Conservation (phyloP, 2,888 invertebrate genomes). For the Notocelia uddmanniana region DNA sequence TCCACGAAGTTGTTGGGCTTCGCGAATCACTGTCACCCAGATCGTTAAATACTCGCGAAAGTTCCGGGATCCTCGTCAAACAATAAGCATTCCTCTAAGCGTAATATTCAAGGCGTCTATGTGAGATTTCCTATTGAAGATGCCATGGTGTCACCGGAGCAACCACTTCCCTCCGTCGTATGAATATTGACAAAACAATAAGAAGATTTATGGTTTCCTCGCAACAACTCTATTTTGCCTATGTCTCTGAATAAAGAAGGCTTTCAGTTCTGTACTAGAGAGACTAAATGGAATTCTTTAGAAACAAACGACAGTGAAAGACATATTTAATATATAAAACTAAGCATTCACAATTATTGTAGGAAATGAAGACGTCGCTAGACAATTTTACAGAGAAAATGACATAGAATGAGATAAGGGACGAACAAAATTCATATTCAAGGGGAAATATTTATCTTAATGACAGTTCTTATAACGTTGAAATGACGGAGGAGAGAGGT, state of each 20-base stretch:
- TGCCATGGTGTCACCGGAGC: slow-evolving; percentile 55
- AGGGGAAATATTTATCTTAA: slow-evolving; percentile 55
- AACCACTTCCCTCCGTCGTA: slow-evolving; percentile 61
- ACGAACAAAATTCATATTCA: slow-evolving; percentile 51
- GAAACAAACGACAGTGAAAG: slow-evolving; percentile 32
- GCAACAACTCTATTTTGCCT: slow-evolving; percentile 43
- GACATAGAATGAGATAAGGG: slow-evolving; percentile 52
- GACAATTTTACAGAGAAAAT: slow-evolving; percentile 36
- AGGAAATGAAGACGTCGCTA: slow-evolving; percentile 21
- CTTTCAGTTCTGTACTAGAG: slow-evolving; percentile 7
- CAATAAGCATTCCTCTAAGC: slow-evolving; percentile 13
- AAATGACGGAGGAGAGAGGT: slow-evolving; percentile 63
- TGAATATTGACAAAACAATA: slow-evolving; percentile 65
- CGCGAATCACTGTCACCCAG: slow-evolving; percentile 54
- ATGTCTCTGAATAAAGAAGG: slow-evolving; percentile 19
- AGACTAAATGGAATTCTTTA: slow-evolving; percentile 30
- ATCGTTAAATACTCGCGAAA: slow-evolving; percentile 50
- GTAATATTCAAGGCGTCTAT: slow-evolving; percentile 39
- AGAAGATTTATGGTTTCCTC: slow-evolving; percentile 67
- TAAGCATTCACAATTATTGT: slow-evolving; percentile 26
- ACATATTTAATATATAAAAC: slow-evolving; percentile 39
- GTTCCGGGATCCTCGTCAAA: slow-evolving; percentile 42
- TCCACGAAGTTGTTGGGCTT: slow-evolving; percentile 18
- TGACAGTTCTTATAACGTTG: slow-evolving; percentile 56
- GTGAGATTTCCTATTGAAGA: slow-evolving; percentile 46